These are phyloP conservation scores for Zaprionus africanus DNA, from an alignment of 1,140 invertebrate species.

Conservation along the genomic window DNA sequence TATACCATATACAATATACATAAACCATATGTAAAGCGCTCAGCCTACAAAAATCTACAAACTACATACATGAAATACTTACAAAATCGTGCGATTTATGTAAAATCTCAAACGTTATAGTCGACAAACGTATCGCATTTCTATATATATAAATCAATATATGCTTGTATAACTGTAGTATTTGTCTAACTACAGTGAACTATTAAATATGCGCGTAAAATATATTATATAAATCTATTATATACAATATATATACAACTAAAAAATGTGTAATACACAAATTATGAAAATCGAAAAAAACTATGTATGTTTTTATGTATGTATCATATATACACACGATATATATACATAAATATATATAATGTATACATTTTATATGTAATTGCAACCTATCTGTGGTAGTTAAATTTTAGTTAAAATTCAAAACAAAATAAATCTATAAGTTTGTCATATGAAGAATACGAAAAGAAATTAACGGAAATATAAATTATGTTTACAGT, in stretches of 20 bases:
- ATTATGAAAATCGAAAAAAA: slow-evolving; percentile 42
- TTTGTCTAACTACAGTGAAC: slow-evolving; percentile 32
- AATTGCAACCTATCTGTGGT: slow-evolving; percentile 84
- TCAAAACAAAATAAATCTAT: slow-evolving; percentile 68
- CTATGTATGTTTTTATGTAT: slow-evolving; percentile 43
- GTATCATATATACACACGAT: slow-evolving; percentile 48
- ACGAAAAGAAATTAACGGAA: slow-evolving; percentile 78
- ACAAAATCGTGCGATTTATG: slow-evolving; percentile 39
- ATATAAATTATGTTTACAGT: slow-evolving; percentile 59
- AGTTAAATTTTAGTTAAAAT: slow-evolving; percentile 84
- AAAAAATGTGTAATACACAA: slow-evolving; percentile 27
- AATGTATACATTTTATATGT: slow-evolving; percentile 61
- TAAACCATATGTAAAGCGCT: slow-evolving; percentile 26
- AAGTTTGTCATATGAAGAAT: slow-evolving; percentile 77
- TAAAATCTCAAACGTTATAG: slow-evolving; percentile 71
- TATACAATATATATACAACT: slow-evolving; percentile 32
- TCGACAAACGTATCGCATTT: slow-evolving; percentile 45
- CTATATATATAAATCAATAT: slow-evolving; percentile 19
- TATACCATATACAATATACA: not conserved
- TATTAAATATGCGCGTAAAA: slow-evolving; percentile 18
- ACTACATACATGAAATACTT: slow-evolving; percentile 47
- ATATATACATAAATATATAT: slow-evolving; percentile 42
- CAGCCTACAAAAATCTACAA: slow-evolving; percentile 18
- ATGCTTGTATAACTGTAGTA: slow-evolving; percentile 18
- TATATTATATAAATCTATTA: slow-evolving; percentile 37